These are phyloP conservation scores for Anastrepha ludens DNA, from an alignment of 1,140 invertebrate genomes.

Conservation along the genomic window DNA sequence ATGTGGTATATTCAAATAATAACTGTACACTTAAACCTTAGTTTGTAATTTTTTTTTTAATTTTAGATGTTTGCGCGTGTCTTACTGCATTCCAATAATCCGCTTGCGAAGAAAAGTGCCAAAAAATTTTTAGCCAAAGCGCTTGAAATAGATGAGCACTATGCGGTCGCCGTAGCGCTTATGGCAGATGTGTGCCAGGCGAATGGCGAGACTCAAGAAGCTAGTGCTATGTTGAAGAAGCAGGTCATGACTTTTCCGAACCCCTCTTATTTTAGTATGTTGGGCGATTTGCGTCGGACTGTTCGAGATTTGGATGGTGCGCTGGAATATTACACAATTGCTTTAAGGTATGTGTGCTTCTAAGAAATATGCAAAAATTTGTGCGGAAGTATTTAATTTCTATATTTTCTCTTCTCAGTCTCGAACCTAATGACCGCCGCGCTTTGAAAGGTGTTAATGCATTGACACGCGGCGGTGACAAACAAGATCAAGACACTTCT, in stretches of 20 bases:
- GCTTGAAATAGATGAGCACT: constrained; percentile 66
- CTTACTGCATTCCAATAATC: constrained; percentile 59
- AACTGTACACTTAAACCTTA: neutral
- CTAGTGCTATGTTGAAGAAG: constrained; percentile 65
- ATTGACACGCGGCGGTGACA: constrained; percentile 58
- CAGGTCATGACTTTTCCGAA: constrained; percentile 64
- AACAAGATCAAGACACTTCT: constrained; percentile 56
- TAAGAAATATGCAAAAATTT: neutral
- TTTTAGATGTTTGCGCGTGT: constrained; percentile 65
- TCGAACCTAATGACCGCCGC: constrained; percentile 63
- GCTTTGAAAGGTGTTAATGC: constrained; percentile 66
- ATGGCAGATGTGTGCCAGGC: constrained; percentile 65
- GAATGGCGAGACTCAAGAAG: constrained; percentile 61
- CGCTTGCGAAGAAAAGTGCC: constrained; percentile 60
- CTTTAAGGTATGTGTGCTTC: constrained; percentile 61
- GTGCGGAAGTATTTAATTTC: neutral
- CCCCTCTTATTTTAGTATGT: constrained; percentile 63
- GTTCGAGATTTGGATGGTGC: constrained; percentile 65
- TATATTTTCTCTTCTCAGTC: constrained; percentile 55
- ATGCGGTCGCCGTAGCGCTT: constrained; percentile 64
- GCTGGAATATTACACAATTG: constrained; percentile 66
- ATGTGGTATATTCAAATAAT: constrained; percentile 58
- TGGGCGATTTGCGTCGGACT: constrained; percentile 63
- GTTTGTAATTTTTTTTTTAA: neutral
- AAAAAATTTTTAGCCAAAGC: constrained; percentile 66